Percentiles rank a stretch among this genome's conserved stretches.
Conservation (phyloP, 2,113 vertebrate species). For the Rhinoptilus africanus region DNA sequence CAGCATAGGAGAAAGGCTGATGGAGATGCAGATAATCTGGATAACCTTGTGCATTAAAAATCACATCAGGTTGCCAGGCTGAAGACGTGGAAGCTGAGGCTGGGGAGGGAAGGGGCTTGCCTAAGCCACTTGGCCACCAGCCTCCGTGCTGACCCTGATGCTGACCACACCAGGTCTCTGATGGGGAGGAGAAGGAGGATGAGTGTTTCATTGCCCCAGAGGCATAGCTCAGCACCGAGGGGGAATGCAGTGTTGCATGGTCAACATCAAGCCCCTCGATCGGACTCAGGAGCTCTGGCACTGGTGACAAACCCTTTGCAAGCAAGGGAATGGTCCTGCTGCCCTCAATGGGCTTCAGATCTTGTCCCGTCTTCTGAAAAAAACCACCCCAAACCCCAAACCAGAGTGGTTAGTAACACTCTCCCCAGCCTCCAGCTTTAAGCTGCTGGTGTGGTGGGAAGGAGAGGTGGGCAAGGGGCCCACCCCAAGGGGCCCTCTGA, state of each 20-base stretch:
- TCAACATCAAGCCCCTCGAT: background rate
- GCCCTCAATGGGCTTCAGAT: background rate
- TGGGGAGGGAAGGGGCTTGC: background rate
- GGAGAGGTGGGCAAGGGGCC: background rate
- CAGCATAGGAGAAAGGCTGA: background rate
- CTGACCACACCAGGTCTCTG: background rate
- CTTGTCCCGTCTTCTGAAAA: background rate
- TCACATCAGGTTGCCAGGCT: background rate
- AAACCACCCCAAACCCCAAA: background rate
- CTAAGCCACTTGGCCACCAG: background rate
- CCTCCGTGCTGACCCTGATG: accelerated
- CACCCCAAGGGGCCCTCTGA: too few species aligned
- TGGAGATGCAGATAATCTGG: background rate
- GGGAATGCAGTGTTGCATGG: background rate
- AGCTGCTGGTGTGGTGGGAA: background rate
- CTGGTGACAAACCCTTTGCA: background rate
- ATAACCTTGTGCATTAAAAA: background rate
- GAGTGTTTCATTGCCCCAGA: background rate
- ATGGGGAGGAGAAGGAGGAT: background rate
- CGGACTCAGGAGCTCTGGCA: background rate
- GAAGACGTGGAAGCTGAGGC: background rate
- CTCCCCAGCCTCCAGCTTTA: accelerated
- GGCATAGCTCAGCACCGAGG: background rate
- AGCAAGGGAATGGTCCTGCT: background rate
- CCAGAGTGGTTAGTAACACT: background rate